Evolutionary conservation across 2,888 invertebrate species (phyloP).

Genomic region (Pachymerium ferrugineum): DNA sequence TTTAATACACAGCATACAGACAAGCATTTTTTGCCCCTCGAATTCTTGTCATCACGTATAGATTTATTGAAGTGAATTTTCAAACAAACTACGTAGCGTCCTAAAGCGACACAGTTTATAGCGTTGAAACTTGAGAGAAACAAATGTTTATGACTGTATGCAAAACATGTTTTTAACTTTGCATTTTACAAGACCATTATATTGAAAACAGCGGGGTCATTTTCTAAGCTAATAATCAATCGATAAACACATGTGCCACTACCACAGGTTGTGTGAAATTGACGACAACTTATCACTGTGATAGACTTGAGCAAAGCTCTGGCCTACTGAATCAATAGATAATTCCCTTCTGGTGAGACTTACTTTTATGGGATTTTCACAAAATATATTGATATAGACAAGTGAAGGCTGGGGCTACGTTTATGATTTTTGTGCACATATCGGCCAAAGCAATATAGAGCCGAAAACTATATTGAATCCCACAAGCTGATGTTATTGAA

Average conservation of each 20-base stretch:
- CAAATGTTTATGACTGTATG: background rate
- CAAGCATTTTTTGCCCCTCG: too few relatives aligned
- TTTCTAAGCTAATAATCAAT: slow-evolving; percentile 9
- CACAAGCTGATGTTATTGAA: slow-evolving; percentile 14
- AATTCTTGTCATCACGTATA: too few relatives aligned
- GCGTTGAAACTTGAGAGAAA: too few relatives aligned
- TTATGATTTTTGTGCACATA: background rate
- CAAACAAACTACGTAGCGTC: too few relatives aligned
- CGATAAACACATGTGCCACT: slow-evolving; percentile 21
- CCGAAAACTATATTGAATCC: slow-evolving; percentile 12
- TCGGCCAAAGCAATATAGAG: background rate
- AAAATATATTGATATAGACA: slow-evolving; percentile 19
- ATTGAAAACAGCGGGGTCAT: background rate
- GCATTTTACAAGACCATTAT: background rate
- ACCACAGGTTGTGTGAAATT: slow-evolving; percentile 23
- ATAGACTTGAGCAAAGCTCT: slow-evolving; percentile 22
- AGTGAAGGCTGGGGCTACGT: background rate
- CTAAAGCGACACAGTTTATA: too few relatives aligned
- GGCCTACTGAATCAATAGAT: background rate
- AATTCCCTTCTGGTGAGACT: slow-evolving; percentile 15
- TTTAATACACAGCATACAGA: background rate
- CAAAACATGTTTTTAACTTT: background rate
- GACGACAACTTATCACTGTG: slow-evolving; percentile 19
- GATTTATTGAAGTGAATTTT: too few relatives aligned
- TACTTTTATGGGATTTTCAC: slow-evolving; percentile 10